These are phyloP conservation scores for Phyllopteryx taeniolatus DNA, from an alignment of 2,113 vertebrate species.

Conservation along the genomic window DNA sequence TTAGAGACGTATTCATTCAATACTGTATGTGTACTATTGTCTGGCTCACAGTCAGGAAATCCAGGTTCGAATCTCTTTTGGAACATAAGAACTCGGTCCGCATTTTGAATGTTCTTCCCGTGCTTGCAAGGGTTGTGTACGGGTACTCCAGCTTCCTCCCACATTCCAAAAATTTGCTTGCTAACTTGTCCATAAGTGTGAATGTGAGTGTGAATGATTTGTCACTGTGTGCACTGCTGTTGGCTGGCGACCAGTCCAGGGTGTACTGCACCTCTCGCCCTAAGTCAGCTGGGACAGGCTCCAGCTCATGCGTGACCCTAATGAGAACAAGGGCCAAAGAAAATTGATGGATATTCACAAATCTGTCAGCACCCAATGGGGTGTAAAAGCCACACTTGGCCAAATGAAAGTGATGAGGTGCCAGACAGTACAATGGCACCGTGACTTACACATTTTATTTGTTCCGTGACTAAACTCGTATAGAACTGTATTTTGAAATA, in stretches of 20 bases:
- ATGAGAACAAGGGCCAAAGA: constrained; percentile 1
- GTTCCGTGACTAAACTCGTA: background rate
- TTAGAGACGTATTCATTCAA: background rate
- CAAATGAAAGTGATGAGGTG: constrained; percentile 55
- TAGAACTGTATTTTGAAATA: too few relatives aligned
- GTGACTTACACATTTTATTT: background rate
- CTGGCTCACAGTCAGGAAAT: too few relatives aligned
- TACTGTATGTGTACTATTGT: too few relatives aligned
- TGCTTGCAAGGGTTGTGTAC: too few relatives aligned
- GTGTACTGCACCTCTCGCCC: background rate
- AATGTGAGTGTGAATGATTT: background rate
- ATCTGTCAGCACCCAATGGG: constrained; percentile 58
- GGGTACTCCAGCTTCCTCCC: background rate
- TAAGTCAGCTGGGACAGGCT: background rate
- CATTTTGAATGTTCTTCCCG: too few relatives aligned
- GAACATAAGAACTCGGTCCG: too few relatives aligned
- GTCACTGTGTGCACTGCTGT: background rate
- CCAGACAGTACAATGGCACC: constrained; percentile 37
- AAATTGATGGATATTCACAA: constrained; percentile 32
- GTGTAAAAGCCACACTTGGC: constrained; percentile 51
- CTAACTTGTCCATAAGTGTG: background rate
- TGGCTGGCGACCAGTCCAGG: background rate
- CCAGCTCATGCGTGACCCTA: background rate
- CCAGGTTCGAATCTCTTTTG: too few relatives aligned
- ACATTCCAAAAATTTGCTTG: background rate